Evolutionary conservation across 2,113 vertebrate genomes (phyloP).

Genomic region (Desmodus rotundus): DNA sequence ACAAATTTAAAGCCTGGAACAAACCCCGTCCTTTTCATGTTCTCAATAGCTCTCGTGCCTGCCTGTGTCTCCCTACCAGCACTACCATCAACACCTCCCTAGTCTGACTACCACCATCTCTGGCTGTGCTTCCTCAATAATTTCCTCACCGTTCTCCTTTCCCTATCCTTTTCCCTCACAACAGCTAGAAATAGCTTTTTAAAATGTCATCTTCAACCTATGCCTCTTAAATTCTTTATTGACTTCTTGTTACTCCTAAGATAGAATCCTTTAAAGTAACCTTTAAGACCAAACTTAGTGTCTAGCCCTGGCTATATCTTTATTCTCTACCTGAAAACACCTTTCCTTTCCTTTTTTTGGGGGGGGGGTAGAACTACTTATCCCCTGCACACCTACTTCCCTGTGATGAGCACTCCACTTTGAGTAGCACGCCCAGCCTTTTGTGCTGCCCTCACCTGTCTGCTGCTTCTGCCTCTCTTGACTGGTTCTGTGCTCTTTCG

Average conservation of each 20-base stretch:
- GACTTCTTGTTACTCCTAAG: neutral
- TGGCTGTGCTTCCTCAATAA: neutral
- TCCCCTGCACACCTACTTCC: neutral
- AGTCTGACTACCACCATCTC: no score
- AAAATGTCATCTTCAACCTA: neutral
- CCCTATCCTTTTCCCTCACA: neutral
- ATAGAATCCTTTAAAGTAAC: neutral
- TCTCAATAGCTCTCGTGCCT: neutral
- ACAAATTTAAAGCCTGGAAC: neutral
- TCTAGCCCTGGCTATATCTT: neutral
- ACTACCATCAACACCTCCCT: neutral
- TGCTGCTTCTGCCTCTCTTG: neutral
- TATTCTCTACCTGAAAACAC: neutral
- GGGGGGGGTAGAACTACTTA: neutral
- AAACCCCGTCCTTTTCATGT: neutral
- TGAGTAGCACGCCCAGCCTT: neutral
- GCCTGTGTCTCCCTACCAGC: neutral
- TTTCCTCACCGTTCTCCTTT: neutral
- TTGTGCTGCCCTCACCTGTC: no score
- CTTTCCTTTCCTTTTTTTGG: neutral
- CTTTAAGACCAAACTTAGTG: neutral
- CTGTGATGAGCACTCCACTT: fast-evolving
- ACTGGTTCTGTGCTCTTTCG: neutral
- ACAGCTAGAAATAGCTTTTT: neutral
- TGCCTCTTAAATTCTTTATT: neutral